Evolutionary conservation across 1,140 invertebrate species (phyloP).

Genomic region (Copidosoma floridanum): DNA sequence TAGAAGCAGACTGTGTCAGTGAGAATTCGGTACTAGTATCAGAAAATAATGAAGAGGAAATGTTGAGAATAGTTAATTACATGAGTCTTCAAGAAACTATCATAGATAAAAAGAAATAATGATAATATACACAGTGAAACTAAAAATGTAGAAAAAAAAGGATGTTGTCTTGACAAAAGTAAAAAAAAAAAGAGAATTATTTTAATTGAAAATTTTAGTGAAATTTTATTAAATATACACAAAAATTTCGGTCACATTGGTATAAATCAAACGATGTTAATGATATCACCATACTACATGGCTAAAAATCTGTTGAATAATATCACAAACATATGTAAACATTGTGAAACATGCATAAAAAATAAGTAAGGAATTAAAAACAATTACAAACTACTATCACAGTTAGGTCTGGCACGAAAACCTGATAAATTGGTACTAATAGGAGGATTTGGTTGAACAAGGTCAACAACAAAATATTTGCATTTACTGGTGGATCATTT

Average conservation of each 20-base stretch:
- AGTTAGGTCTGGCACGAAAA: slow-evolving; percentile 20
- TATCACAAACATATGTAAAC: slow-evolving; percentile 4
- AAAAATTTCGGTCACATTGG: slow-evolving; percentile 7
- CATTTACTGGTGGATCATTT: too few species aligned
- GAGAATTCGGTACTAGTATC: slow-evolving; percentile 30
- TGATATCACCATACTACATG: slow-evolving; percentile 17
- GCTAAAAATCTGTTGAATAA: slow-evolving; percentile 13
- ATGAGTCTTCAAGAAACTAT: slow-evolving; percentile 24
- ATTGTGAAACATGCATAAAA: slow-evolving; percentile 18
- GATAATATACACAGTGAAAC: not conserved
- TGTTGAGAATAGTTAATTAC: slow-evolving; percentile 29
- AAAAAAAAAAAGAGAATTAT: slow-evolving; percentile 17
- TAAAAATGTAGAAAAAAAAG: not conserved
- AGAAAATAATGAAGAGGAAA: slow-evolving; percentile 4
- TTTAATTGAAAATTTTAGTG: not conserved
- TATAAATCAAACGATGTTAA: slow-evolving; percentile 9
- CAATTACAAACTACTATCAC: slow-evolving; percentile 25
- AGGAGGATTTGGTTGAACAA: slow-evolving; percentile 29
- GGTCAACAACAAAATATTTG: too few species aligned
- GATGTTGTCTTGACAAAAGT: not conserved
- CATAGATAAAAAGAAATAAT: slow-evolving; percentile 22
- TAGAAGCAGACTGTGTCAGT: slow-evolving; percentile 28
- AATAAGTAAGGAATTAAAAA: slow-evolving; percentile 23
- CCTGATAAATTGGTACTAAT: slow-evolving; percentile 29
- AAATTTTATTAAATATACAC: slow-evolving; percentile 4